phyloP scores from a whole-genome alignment of 2,113 vertebrate species.

The Accipiter virgatus region DNA sequence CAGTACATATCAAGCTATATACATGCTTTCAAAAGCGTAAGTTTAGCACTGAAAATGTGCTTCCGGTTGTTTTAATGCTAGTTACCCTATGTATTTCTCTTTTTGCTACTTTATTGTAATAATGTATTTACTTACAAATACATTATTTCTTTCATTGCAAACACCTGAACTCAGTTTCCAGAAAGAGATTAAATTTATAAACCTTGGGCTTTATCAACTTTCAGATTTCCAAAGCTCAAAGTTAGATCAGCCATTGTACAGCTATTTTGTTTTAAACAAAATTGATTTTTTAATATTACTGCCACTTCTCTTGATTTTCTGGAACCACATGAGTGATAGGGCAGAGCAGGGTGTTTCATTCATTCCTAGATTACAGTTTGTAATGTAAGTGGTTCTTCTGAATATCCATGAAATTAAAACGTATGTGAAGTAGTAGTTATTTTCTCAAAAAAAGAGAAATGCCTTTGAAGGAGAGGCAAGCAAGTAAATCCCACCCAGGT shows the following conservation, averaged over 20 bases:
- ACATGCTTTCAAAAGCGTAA: background rate
- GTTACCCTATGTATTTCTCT: background rate
- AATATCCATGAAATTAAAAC: slow-evolving; percentile 2
- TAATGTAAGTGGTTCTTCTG: background rate
- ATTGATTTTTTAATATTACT: slow-evolving; percentile 15
- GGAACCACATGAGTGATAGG: background rate
- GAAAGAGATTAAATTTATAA: background rate
- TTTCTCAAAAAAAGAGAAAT: background rate
- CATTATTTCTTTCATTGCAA: background rate
- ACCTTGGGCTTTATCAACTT: background rate
- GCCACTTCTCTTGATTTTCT: background rate
- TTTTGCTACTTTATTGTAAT: background rate
- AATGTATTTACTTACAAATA: background rate
- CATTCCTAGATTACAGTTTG: background rate
- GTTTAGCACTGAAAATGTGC: background rate
- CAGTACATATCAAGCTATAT: rapidly evolving
- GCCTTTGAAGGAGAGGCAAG: background rate
- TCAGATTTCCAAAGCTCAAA: background rate
- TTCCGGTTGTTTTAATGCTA: background rate
- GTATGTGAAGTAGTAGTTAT: background rate
- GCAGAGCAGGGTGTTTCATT: background rate
- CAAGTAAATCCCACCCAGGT: background rate
- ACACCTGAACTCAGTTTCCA: background rate
- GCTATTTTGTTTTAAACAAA: slow-evolving; percentile 20
- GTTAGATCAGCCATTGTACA: background rate